Base-by-base conservation (phyloP, 1,140 invertebrate genomes). In the Zaprionus lachaisei region DNA sequence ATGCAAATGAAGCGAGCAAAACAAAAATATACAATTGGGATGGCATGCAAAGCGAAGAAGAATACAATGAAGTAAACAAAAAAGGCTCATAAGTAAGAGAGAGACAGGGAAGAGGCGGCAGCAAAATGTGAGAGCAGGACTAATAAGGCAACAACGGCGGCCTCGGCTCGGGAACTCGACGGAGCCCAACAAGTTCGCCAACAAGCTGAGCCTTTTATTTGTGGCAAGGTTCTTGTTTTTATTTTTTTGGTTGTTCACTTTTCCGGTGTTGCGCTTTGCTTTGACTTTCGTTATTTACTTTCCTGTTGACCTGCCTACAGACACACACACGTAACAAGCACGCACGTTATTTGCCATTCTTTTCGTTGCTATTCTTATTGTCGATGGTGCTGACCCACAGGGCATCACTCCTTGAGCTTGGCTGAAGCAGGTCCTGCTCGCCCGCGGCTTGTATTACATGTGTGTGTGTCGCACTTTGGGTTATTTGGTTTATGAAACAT, bases 1-100 rank as follows among this genome's bases (percentile, higher is more conserved):
- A 63, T 61, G 54, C 22, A 84, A 84, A 89, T 68, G 67, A 77
- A 62, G 51, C 68, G 81, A 89, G 81, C 84, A 89, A 89, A 89
- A 89, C 84, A 89, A 89, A 89, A 81, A 65, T 24, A 44, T 28
- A 15, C 54, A 87, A 77, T 54, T 47, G 57, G 81, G 69, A 73
- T 31, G 38, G 9, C 51, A 61, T 34, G 20, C 51, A 81, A 54
- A 79, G 49, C 60, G 31, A 55, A 85, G 31, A 55, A 85, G 44
- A 72, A 47, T 41, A 72, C 41, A 76, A 81, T 57, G 80, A 75
- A 75, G 77, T 83, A 80, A 87, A 80, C 77, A 80, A 66, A 47
- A 71, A 65, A 72, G 49, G 24, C 47, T 28, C 20, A 67, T 56
- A 66, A 47, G 44, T 66, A 38, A 68, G 68, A 66, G 61, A 57